phyloP scores from a whole-genome alignment of 2,888 invertebrate species.

The Zhuqinia jingwanae region DNA sequence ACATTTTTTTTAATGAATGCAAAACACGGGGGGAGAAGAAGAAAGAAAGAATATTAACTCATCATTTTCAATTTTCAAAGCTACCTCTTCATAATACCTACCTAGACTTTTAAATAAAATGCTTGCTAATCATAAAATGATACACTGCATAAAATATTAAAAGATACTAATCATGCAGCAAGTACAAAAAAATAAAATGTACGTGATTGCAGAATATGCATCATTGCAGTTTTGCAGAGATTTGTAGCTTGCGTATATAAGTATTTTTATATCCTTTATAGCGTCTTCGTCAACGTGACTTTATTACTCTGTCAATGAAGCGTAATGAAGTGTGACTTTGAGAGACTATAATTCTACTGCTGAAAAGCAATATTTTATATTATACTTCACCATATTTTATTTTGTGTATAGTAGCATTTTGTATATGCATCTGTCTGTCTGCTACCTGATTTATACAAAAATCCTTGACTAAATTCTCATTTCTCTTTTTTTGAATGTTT shows the following conservation, averaged over 20 bases:
- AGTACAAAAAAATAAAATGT: neutral
- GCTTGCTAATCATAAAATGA: neutral
- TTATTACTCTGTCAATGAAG: constrained; percentile 67
- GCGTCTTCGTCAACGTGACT: constrained; percentile 44
- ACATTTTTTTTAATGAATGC: neutral
- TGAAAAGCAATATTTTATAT: constrained; percentile 16
- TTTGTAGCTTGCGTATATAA: neutral
- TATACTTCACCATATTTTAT: neutral
- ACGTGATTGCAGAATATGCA: constrained; percentile 30
- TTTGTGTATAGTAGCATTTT: neutral
- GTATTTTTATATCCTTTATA: neutral
- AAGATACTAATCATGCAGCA: neutral
- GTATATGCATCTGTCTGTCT: neutral
- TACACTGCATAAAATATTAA: neutral
- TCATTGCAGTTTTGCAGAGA: constrained; percentile 41
- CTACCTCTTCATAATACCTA: no score
- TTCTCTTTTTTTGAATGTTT: constrained; percentile 80
- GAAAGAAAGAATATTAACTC: no score
- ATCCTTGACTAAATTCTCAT: constrained; percentile 13
- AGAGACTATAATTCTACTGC: constrained; percentile 9
- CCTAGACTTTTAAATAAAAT: no score
- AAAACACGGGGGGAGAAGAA: no score
- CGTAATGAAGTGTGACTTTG: constrained; percentile 65
- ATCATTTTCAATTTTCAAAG: no score
- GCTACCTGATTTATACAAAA: neutral